These are phyloP conservation scores for Paracanthobrama guichenoti DNA, from an alignment of 2,113 vertebrate species.

Conservation along the genomic window DNA sequence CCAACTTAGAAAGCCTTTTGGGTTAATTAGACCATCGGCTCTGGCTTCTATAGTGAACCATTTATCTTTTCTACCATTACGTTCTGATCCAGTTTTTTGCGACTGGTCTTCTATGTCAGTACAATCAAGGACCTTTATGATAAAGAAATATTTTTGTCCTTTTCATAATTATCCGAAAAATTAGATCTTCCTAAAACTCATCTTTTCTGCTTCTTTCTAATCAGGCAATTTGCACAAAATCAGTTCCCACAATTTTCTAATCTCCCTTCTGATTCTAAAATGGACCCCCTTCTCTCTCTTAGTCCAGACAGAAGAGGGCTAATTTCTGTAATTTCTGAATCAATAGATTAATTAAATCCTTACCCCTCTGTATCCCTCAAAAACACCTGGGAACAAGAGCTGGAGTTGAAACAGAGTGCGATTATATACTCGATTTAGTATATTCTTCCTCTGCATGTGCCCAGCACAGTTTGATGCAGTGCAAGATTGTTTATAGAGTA, in stretches of 20 bases:
- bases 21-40: background rate
- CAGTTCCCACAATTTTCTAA: background rate
- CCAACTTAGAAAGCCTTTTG: background rate
- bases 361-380: no score
- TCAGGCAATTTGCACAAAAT: background rate
- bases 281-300: background rate
- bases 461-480: no score
- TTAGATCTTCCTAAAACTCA: background rate
- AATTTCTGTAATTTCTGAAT: no score
- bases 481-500: no score
- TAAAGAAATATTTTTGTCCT: background rate
- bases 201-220: background rate
- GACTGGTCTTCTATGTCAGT: background rate
- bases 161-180: background rate
- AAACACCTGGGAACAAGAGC: no score
- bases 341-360: no score
- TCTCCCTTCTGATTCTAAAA: background rate
- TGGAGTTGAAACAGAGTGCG: no score
- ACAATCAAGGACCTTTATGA: background rate
- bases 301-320: background rate
- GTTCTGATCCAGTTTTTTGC: background rate
- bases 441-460: no score
- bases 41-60: background rate
- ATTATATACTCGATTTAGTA: no score
- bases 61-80: background rate